These are phyloP conservation scores for Montifringilla adamsi DNA, from an alignment of 2,113 vertebrate species.

Conservation along the genomic window DNA sequence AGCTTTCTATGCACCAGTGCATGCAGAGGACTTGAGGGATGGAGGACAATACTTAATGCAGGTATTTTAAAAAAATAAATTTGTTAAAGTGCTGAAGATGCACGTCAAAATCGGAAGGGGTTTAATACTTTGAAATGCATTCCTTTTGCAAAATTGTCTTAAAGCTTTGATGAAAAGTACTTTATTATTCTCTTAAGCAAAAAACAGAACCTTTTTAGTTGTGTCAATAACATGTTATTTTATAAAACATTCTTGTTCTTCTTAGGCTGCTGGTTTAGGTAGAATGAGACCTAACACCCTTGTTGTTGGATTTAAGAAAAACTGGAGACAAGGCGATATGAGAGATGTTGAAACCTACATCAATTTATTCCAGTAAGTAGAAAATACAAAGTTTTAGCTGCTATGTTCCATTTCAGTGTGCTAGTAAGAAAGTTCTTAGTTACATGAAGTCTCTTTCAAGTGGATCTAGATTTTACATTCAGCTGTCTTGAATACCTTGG, in stretches of 20 bases:
- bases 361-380: slow-evolving; percentile 93
- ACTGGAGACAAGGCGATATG: slow-evolving; percentile 91
- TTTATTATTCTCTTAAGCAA: neutral
- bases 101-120: neutral
- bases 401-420: neutral
- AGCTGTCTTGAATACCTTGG: neutral
- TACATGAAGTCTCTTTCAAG: neutral
- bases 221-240: neutral
- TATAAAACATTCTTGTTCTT: neutral
- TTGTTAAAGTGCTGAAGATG: rapidly evolving
- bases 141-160: neutral
- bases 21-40: slow-evolving; percentile 92
- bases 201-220: neutral
- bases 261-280: slow-evolving; percentile 91
- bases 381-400: neutral
- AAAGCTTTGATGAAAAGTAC: neutral
- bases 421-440: neutral
- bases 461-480: neutral
- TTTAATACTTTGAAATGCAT: neutral
- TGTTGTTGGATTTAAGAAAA: slow-evolving; percentile 95
- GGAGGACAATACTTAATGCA: slow-evolving; percentile 93
- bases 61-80: slow-evolving; percentile 70
- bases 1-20: slow-evolving; percentile 92
- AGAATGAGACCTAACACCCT: slow-evolving; percentile 94
- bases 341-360: slow-evolving; percentile 95